Evolutionary conservation across 1,140 invertebrate genomes (phyloP).

Genomic region (Zaprionus ghesquierei): DNA sequence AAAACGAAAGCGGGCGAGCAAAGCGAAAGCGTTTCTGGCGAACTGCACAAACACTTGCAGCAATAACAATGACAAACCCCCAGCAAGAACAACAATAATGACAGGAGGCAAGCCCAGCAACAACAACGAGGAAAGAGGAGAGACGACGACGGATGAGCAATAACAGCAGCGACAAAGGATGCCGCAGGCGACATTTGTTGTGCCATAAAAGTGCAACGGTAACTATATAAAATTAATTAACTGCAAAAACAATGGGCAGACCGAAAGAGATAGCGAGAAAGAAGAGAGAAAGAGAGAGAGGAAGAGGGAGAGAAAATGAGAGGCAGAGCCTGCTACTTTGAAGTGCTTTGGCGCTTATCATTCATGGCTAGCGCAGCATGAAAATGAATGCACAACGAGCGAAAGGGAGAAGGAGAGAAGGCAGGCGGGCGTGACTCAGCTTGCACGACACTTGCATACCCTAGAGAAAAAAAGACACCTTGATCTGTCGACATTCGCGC

Average conservation of each 20-base stretch:
- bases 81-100: not conserved
- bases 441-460: not conserved
- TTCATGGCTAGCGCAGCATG: constrained; percentile 39
- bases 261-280: not conserved
- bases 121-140: not conserved
- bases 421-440: not conserved
- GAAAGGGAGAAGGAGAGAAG: not conserved
- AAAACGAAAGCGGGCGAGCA: not conserved
- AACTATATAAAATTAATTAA: constrained; percentile 73
- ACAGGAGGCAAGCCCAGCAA: not conserved
- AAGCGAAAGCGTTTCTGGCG: constrained; percentile 48
- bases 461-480: not conserved
- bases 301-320: not conserved
- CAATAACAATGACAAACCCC: not conserved
- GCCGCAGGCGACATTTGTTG: constrained; percentile 22
- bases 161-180: constrained; percentile 18
- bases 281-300: not conserved
- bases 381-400: constrained; percentile 27
- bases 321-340: constrained; percentile 15
- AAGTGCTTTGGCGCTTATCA: constrained; percentile 54
- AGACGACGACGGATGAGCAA: not conserved
- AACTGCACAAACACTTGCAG: constrained; percentile 35
- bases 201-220: constrained; percentile 65
- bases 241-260: constrained; percentile 30
- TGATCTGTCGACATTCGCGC: not conserved